A percentile compares a stretch with the other conserved stretches of the same genome.
These are phyloP conservation scores for Sinocyclocheilus anshuiensis DNA, from an alignment of 2,113 vertebrate genomes.

Conservation along the genomic window DNA sequence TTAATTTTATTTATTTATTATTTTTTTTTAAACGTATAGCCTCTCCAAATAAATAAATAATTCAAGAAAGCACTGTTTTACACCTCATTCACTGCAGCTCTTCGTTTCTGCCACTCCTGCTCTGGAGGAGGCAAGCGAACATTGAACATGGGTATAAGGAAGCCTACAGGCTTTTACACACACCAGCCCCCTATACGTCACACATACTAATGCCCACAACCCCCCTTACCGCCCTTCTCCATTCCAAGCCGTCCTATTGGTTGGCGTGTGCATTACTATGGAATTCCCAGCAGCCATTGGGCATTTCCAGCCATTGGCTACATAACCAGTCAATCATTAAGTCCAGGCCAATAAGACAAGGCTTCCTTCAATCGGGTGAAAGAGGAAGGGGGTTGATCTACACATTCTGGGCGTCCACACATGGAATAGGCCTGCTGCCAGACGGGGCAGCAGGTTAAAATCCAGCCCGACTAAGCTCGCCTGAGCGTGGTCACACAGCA, in stretches of 20 bases:
- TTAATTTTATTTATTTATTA: too few relatives aligned
- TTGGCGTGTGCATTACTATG: slow-evolving; percentile 52
- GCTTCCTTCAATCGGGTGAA: slow-evolving; percentile 66
- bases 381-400: slow-evolving; percentile 76
- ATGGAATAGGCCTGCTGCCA: slow-evolving; percentile 63
- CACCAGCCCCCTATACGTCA: slow-evolving; percentile 54
- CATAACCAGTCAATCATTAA: slow-evolving; percentile 52
- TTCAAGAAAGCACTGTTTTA: neutral
- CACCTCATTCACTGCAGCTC: neutral
- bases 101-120: neutral
- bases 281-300: slow-evolving; percentile 57
- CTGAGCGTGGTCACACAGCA: slow-evolving; percentile 23
- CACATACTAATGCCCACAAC: slow-evolving; percentile 60
- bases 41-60: neutral
- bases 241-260: slow-evolving; percentile 64
- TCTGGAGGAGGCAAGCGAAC: neutral
- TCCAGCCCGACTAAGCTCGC: slow-evolving; percentile 57
- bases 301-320: slow-evolving; percentile 58
- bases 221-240: slow-evolving; percentile 60
- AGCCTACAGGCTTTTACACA: slow-evolving; percentile 41
- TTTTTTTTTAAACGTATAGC: neutral
- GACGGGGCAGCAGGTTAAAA: slow-evolving; percentile 53
- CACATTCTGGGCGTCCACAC: slow-evolving; percentile 73
- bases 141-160: slow-evolving; percentile 1
- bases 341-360: slow-evolving; percentile 60